Percentiles rank a stretch among this genome's conserved stretches.
These are phyloP conservation scores for Entomobrya proxima DNA, from an alignment of 2,888 invertebrate genomes.

Conservation along the genomic window DNA sequence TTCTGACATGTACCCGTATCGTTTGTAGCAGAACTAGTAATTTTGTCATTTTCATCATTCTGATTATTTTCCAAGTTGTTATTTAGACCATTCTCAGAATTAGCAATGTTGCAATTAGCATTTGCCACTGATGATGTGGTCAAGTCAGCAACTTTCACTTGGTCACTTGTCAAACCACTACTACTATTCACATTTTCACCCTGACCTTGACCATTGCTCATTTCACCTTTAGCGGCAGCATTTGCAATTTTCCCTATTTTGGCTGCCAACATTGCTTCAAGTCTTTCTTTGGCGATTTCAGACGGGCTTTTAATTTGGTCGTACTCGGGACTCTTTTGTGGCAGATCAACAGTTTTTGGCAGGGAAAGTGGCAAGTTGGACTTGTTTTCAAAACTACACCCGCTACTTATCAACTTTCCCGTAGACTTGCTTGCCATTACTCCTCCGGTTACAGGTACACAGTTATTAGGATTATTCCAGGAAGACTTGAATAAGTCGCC, in stretches of 20 bases:
- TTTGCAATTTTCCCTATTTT: not conserved
- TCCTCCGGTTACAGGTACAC: not conserved
- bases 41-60: constrained; percentile 10
- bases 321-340: constrained; percentile 69
- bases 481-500: not conserved
- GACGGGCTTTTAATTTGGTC: constrained; percentile 73
- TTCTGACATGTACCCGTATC: not conserved
- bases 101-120: too few relatives aligned
- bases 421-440: constrained; percentile 13
- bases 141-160: constrained; percentile 27
- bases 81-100: not conserved
- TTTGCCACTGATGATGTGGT: too few relatives aligned
- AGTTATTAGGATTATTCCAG: constrained; percentile 14
- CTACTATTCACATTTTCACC: constrained; percentile 7
- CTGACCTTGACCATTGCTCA: constrained; percentile 23
- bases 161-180: not conserved
- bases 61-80: constrained; percentile 18
- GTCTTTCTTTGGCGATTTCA: constrained; percentile 65
- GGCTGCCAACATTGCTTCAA: constrained; percentile 56
- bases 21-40: not conserved
- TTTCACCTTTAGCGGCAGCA: not conserved
- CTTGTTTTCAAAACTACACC: not conserved
- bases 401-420: constrained; percentile 18
- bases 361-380: not conserved
- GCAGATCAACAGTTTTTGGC: constrained; percentile 41